phyloP scores from a whole-genome alignment of 2,888 invertebrate genomes.

The Melanotus villosus region DNA sequence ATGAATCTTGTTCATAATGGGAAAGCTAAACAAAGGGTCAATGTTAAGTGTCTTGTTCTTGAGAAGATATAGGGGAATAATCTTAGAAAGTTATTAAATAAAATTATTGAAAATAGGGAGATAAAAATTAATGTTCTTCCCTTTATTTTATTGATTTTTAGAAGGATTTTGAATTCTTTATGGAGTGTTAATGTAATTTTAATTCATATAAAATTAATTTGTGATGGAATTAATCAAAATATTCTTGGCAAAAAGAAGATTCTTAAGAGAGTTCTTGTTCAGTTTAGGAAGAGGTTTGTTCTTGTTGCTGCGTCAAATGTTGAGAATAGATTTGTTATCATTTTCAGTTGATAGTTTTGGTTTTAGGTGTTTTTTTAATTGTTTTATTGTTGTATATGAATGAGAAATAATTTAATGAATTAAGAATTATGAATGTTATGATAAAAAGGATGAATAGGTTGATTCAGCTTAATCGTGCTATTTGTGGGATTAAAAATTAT shows the following conservation, averaged over 20 bases:
- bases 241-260: background rate
- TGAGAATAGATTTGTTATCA: no score
- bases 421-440: no score
- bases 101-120: conserved; percentile 63
- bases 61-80: conserved; percentile 82
- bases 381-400: no score
- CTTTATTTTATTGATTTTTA: conserved; percentile 63
- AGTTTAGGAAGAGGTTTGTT: conserved; percentile 79
- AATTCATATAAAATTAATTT: conserved; percentile 69
- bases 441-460: no score
- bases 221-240: conserved; percentile 71
- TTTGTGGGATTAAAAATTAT: no score
- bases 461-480: no score
- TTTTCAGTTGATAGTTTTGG: no score
- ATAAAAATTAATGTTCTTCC: conserved; percentile 73
- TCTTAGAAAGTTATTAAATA: conserved; percentile 56
- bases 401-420: no score
- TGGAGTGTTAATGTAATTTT: conserved; percentile 69
- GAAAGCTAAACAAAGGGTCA: conserved; percentile 74
- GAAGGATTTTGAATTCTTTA: conserved; percentile 74
- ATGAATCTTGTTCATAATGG: conserved; percentile 78
- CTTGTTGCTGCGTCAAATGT: no score
- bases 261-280: conserved; percentile 71
- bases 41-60: conserved; percentile 75
- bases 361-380: no score